phyloP scores from a whole-genome alignment of 2,113 vertebrate genomes.

The Platichthys stellatus region DNA sequence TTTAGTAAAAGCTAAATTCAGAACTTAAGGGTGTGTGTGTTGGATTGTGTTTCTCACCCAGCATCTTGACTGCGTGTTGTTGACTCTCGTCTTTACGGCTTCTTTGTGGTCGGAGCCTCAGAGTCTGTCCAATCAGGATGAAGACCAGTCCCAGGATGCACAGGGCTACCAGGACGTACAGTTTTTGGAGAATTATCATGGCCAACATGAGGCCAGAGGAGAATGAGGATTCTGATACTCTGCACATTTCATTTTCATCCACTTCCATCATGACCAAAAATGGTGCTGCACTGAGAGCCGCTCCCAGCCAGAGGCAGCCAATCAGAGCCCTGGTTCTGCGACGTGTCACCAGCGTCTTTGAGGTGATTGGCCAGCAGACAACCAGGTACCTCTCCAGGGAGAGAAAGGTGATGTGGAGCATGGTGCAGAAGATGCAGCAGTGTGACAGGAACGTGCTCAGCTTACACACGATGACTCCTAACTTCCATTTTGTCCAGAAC shows the following conservation, averaged over 20 bases:
- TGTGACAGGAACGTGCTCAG: constrained; percentile 82
- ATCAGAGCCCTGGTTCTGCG: constrained; percentile 77
- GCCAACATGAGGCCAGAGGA: constrained; percentile 78
- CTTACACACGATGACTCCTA: constrained; percentile 80
- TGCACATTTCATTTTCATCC: too few relatives aligned
- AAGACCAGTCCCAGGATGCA: constrained; percentile 81
- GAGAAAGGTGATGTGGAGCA: constrained; percentile 85
- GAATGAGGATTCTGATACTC: too few relatives aligned
- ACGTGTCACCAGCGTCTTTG: constrained; percentile 79
- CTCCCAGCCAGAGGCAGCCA: constrained; percentile 78
- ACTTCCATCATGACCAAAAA: constrained; percentile 74
- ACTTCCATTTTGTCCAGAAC: constrained; percentile 81
- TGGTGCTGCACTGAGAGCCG: constrained; percentile 76
- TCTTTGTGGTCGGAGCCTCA: constrained; percentile 76
- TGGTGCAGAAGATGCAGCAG: constrained; percentile 84
- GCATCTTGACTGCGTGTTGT: constrained; percentile 81
- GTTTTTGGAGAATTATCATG: constrained; percentile 83
- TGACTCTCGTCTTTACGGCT: constrained; percentile 76
- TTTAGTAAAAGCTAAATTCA: too few relatives aligned
- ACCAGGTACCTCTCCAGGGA: constrained; percentile 84
- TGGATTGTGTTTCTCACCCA: constrained; percentile 72
- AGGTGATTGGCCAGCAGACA: constrained; percentile 81
- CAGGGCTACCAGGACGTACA: constrained; percentile 83
- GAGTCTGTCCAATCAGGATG: constrained; percentile 79
- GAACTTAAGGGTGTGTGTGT: too few relatives aligned